A percentile compares a stretch with the other conserved stretches of the same genome.
phyloP scores from a whole-genome alignment of 2,888 invertebrate species.

The Craniophora ligustri region DNA sequence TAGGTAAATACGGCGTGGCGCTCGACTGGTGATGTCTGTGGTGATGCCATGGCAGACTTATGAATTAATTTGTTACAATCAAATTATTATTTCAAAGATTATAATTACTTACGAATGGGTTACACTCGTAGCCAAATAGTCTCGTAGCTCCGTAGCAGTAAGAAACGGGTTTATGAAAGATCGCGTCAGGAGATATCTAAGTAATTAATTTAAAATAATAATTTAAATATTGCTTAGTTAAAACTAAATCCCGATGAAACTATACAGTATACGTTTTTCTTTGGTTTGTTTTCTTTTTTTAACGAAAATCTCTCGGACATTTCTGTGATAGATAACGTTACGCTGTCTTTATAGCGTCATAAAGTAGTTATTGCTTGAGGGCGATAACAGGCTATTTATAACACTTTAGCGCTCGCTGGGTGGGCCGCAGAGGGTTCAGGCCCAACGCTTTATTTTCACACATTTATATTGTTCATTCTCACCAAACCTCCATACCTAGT shows the following conservation, averaged over 20 bases:
- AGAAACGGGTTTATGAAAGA: too few species aligned
- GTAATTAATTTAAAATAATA: neutral
- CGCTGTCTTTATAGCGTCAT: conserved; percentile 78
- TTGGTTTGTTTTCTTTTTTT: conserved; percentile 38
- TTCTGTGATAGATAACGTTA: conserved; percentile 68
- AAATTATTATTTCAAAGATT: conserved; percentile 1
- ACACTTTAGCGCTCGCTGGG: conserved; percentile 70
- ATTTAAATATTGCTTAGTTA: too few species aligned
- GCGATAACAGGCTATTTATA: conserved; percentile 82
- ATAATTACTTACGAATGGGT: too few species aligned
- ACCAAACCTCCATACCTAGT: conserved; percentile 29
- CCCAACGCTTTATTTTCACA: conserved; percentile 60
- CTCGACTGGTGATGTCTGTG: conserved; percentile 5
- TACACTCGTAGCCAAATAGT: conserved; percentile 11
- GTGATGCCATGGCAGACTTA: conserved; percentile 22
- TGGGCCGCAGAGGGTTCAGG: conserved; percentile 53
- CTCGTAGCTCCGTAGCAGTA: neutral
- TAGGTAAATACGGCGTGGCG: conserved; percentile 39
- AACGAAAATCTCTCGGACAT: conserved; percentile 48
- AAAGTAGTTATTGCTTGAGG: conserved; percentile 79
- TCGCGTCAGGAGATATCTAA: neutral
- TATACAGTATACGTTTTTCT: conserved; percentile 12
- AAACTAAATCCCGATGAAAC: conserved; percentile 27
- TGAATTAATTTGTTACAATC: conserved; percentile 25
- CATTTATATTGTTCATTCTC: conserved; percentile 48